Evolutionary conservation across 2,888 invertebrate genomes (phyloP).

Genomic region (Drosophila trichaetosa): DNA sequence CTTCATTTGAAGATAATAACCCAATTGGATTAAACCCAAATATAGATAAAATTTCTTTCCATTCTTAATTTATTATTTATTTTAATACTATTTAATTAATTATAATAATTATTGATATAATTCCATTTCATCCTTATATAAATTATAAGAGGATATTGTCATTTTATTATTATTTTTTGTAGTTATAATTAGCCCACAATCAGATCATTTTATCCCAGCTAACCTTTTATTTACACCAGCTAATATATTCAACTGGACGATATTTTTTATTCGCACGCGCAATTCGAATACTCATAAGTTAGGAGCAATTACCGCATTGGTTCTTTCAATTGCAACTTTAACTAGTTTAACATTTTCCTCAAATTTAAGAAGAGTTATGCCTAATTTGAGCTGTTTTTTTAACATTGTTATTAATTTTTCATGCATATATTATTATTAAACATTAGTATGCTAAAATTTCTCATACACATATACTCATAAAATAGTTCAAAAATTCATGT

Average conservation of each 20-base stretch:
- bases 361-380: no score
- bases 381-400: background rate
- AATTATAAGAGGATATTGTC: background rate
- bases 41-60: background rate
- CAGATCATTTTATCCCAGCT: no score
- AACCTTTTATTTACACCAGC: no score
- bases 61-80: background rate
- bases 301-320: no score
- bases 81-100: no score
- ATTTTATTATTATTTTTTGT: no score
- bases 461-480: background rate
- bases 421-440: background rate
- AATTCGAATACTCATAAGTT: no score
- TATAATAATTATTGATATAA: background rate
- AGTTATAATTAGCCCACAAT: no score
- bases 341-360: no score
- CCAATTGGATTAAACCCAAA: background rate
- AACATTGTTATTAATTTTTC: background rate
- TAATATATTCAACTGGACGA: no score
- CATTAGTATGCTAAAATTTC: background rate
- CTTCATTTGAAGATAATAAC: background rate
- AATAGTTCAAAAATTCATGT: background rate
- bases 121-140: background rate
- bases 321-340: no score
- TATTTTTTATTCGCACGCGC: no score